Evolutionary conservation across 1,140 invertebrate species (phyloP), one percentile per base, ranked within the genome.

Genomic region (Lithobius niger): DNA sequence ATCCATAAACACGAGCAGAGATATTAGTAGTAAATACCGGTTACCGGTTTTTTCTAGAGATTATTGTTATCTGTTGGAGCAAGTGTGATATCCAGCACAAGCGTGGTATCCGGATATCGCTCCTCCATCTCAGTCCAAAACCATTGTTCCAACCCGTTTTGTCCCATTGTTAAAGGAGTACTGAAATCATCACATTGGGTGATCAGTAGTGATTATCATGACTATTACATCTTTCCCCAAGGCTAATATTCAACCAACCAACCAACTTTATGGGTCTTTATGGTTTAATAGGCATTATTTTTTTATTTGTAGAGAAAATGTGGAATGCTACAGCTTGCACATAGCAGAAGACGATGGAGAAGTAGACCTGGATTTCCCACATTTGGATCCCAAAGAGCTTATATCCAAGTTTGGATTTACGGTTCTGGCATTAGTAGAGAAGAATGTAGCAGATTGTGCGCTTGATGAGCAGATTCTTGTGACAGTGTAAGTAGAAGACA

Each of bases 311-410:
- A 79, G 77, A 47, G 68, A 74, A 47, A 69, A 73, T 54, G 65
- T 70, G 22, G 64, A 70, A 42, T 61, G 81, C 61, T 94, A 90
- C 71, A 86, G 86, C 43, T 72, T 97, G 40, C 90, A 88, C 65
- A 91, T 96, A 64, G 90, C 87, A 18, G 93, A 97, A 74, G 93
- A 97, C 66, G 91, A 95, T 70, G 93, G 93, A n/a, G 92, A 95
- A 72, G 86, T 95, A 31, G 89, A 93, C 69, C 81, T 79, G 70
- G 92, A 94, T 62, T 96, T 97, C 68, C 90, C 92, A 1, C 84
- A 83, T 61, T 75, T 97, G 2, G 91, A 95, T 68, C 77, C 81
- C 13, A 79, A 79, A 62, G 92, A 97, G 73, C 81, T 80, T 18
- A 84, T 95, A 59, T 82, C 83, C 2, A 96, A 96, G 72, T 97